Evolutionary conservation across 2,888 invertebrate genomes (phyloP), one percentile per base, ranked within the genome.

Genomic region (Eupithecia vulgata): DNA sequence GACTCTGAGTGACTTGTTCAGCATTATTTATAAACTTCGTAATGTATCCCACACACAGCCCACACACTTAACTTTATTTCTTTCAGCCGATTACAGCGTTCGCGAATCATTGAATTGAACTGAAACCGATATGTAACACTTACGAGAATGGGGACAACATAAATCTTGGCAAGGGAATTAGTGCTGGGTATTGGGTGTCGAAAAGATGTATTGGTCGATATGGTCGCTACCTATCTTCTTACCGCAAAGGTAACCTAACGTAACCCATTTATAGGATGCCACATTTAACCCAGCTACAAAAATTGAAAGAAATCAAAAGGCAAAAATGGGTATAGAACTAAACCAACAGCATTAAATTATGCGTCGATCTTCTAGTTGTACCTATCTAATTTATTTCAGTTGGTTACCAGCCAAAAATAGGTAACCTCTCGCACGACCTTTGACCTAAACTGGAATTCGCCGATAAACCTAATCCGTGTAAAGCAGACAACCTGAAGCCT

Each of bases 401-500:
- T 67, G 61, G 48, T 71, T 40, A 37, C 15, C 5, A 30, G 72
- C 71, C 48, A 72, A 64, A 68, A 72, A 57, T 65, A 72, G n/a
- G 30, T 62, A 68, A 70, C 57, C 57, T 40, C 35, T 66, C 68
- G 67, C 25, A 68, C 61, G 70, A 75, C 69, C 72, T 75, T 57
- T 72, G 74, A 69, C 71, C 76, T 68, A 76, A 79, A 77, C 69
- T 77, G 73, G 75, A 75, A 74, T 75, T 79, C 74, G 70, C 76
- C 76, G 76, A 77, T 79, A 79, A 79, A 75, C 76, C 75, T 79
- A 80, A 79, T 76, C 76, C 77, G 52, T 48, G 30, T 48, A 68
- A 66, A 75, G 75, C 78, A 77, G 71, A 76, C 72, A 76, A 74
- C 71, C 68, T 72, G 78, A 79, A 79, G 81, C 78, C 80, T 71